Percentiles rank a stretch among this genome's conserved stretches.
Evolutionary conservation across 2,888 invertebrate species (phyloP).

Genomic region (Yponomeuta sedellus): DNA sequence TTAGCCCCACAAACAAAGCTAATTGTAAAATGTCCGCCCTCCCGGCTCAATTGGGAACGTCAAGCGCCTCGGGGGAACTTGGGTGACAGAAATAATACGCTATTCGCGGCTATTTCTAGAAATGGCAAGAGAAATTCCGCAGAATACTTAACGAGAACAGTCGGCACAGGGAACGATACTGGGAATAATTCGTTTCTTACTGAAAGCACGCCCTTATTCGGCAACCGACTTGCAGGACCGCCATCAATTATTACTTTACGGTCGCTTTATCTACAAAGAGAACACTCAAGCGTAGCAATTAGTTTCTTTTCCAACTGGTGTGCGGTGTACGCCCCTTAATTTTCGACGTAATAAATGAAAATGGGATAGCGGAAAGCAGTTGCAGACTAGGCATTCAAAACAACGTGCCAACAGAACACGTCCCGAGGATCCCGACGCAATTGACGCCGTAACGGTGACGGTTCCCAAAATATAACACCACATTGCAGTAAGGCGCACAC

Average conservation of each 20-base stretch:
- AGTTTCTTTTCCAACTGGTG: neutral
- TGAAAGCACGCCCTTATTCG: constrained; percentile 19
- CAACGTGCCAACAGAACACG: constrained; percentile 1
- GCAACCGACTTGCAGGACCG: neutral
- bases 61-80: constrained; percentile 63
- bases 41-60: constrained; percentile 69
- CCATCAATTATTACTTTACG: neutral
- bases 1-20: constrained; percentile 60
- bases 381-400: neutral
- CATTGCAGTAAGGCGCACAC: constrained; percentile 12
- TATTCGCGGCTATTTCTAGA: constrained; percentile 59
- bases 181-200: constrained; percentile 17
- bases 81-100: constrained; percentile 65
- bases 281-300: neutral
- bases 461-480: constrained; percentile 48
- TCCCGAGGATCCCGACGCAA: constrained; percentile 5
- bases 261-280: neutral
- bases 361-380: neutral
- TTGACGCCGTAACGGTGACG: constrained; percentile 43
- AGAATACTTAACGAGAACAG: constrained; percentile 1
- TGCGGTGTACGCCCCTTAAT: neutral
- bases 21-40: constrained; percentile 65
- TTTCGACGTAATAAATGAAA: neutral
- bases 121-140: constrained; percentile 35
- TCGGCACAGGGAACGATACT: neutral